Evolutionary conservation across 2,888 invertebrate genomes (phyloP).

Genomic region (Eilema caniola): DNA sequence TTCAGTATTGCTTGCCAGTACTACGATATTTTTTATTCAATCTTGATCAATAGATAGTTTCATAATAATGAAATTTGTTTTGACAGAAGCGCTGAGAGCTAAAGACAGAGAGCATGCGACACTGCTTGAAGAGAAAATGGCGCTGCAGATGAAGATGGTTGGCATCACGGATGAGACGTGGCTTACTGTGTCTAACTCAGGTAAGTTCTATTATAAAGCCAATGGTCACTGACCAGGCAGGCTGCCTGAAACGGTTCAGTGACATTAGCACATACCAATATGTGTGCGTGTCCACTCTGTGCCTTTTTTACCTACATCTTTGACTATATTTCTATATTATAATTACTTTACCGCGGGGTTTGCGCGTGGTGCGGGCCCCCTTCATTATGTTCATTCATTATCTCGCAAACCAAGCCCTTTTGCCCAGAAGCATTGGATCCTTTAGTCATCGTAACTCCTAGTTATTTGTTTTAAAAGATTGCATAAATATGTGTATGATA

Average conservation of each 20-base stretch:
- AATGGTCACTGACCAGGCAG: not conserved
- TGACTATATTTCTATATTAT: too few relatives aligned
- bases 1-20: slow-evolving; percentile 19
- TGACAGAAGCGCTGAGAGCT: slow-evolving; percentile 92
- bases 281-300: too few relatives aligned
- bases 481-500: too few relatives aligned
- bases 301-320: too few relatives aligned
- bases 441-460: too few relatives aligned
- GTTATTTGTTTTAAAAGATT: too few relatives aligned
- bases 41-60: not conserved
- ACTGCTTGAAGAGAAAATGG: slow-evolving; percentile 95
- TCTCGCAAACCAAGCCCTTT: too few relatives aligned
- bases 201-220: slow-evolving; percentile 60
- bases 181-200: slow-evolving; percentile 69
- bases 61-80: slow-evolving; percentile 19
- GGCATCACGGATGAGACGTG: slow-evolving; percentile 88
- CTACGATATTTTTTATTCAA: not conserved
- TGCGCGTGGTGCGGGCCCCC: too few relatives aligned
- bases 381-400: too few relatives aligned
- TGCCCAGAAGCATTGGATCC: too few relatives aligned
- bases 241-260: not conserved
- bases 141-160: slow-evolving; percentile 92
- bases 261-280: too few relatives aligned
- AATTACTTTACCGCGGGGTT: too few relatives aligned
- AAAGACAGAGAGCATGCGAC: slow-evolving; percentile 96